Evolutionary conservation across 2,888 invertebrate species (phyloP), one percentile per base, ranked within the genome.

Genomic region (Rhagophthalmus giganteus): DNA sequence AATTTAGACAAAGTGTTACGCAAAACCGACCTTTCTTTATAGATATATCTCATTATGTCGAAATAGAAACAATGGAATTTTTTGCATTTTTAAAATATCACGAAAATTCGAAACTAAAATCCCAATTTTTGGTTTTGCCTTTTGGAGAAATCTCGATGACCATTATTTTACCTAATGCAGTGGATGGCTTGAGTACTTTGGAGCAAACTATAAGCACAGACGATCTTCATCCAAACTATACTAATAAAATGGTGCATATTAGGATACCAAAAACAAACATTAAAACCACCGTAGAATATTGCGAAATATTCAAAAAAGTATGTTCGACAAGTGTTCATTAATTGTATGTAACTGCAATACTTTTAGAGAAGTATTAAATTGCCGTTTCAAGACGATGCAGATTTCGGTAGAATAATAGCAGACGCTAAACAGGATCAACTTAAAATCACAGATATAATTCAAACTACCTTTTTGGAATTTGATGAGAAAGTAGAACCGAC

Each of bases 331-430:
- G n/a, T 2, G 3, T 8, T 13, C 8, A n/a, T n/a, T 2, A n/a
- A 4, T 3, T 11, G n/a, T 9, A 37, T 6, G 11, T n/a, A n/a
- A n/a, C n/a, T n/a, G n/a, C 5, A 11, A n/a, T 8, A 2, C 13
- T 3, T 10, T 7, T 13, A 37, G 37, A 8, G 24, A 7, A 26
- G 37, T 11, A 26, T 13, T 8, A 13, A 25, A 11, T 13, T 37
- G 10, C 37, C 37, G 8, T 37, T 37, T 25, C 6, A 2, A 25
- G 26, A 37, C n/a, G 24, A n/a, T 12, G 37, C 37, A 24, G 12
- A 24, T 6, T 37, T 37, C 13, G 4, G 10, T 2, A 8, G 83
- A 68, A 78, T 80, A 73, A 81, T 84, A 6, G 41, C 28, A 11
- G 51, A 53, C n/a, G n/a, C n/a, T n/a, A n/a, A n/a, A n/a, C 35